Evolutionary conservation across 2,888 invertebrate species (phyloP), one percentile per base, ranked within the genome.

Genomic region (Sturmia bella): DNA sequence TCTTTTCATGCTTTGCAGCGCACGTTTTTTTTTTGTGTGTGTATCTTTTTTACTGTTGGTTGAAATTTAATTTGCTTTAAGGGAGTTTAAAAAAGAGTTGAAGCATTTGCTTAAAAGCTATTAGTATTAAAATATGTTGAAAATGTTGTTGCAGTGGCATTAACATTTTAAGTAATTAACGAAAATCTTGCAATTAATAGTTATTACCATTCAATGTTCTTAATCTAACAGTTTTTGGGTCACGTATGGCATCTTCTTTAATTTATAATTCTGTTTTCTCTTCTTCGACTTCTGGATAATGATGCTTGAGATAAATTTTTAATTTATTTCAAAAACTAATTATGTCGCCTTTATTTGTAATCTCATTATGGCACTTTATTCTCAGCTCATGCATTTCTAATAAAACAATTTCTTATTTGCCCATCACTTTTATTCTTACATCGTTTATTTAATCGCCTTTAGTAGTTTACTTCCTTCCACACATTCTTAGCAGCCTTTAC

Each of bases 371-470:
- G 6, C 45, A 19, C 32, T 17, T 41, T 27, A 54, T 39, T n/a
- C 32, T 43, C 32, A 5, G 48, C 15, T 37, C 69, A 70, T 48
- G 45, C 48, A 57, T 48, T 57, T 15, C 6, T 70, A 39, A 57
- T 70, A 15, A 24, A 15, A 17, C 27, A 45, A 45, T 64, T 56
- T 64, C 45, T 32, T 54, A 27, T 54, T 56, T 37, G 13, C 43
- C 43, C 43, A 32, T 11, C 43, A 21, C 19, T 54, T 54, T 43
- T 43, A 56, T 43, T 69, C 37, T 19, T 32, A 32, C n/a, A 27
- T 21, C 41, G 41, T 41, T 27, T 61, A 45, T 56, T 56, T 69
- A 69, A 45, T 56, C 17, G n/a, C n/a, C 41, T 54, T 4, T 68
- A n/a, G 0, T 2, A 43, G 4, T 50, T 17, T 12, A 54, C 54